Evolutionary conservation across 1,140 invertebrate species (phyloP).

Genomic region (Sinella curviseta): DNA sequence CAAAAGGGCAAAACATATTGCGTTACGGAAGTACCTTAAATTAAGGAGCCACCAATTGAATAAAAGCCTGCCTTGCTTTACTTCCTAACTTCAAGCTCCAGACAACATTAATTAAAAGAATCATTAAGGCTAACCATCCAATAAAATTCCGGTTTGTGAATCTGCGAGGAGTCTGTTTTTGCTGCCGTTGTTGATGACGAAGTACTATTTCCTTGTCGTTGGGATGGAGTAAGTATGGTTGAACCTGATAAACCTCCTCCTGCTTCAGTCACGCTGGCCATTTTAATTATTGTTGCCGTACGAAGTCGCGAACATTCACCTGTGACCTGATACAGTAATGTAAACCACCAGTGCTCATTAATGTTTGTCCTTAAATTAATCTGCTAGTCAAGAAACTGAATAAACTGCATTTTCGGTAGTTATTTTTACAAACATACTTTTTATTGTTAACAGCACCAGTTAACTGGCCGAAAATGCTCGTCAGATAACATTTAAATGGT

Average conservation of each 20-base stretch:
- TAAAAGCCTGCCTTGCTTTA: too few relatives aligned
- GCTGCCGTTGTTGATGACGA: not conserved
- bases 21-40: not conserved
- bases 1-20: not conserved
- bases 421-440: not conserved
- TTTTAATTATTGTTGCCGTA: not conserved
- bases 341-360: not conserved
- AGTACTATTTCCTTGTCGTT: not conserved
- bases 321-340: not conserved
- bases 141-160: not conserved
- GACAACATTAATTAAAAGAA: too few relatives aligned
- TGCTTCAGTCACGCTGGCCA: not conserved
- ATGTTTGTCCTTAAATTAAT: not conserved
- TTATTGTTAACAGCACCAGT: too few relatives aligned
- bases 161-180: not conserved
- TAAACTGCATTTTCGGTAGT: not conserved
- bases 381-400: not conserved
- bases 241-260: too few relatives aligned
- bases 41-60: not conserved
- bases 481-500: too few relatives aligned
- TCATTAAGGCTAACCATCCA: slow-evolving; percentile 20
- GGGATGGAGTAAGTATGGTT: not conserved
- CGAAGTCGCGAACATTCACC: not conserved
- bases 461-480: too few relatives aligned
- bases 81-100: too few relatives aligned